Base-by-base conservation (phyloP, 2,797 vertebrate species). In the Percopsis omiscomaycus region DNA sequence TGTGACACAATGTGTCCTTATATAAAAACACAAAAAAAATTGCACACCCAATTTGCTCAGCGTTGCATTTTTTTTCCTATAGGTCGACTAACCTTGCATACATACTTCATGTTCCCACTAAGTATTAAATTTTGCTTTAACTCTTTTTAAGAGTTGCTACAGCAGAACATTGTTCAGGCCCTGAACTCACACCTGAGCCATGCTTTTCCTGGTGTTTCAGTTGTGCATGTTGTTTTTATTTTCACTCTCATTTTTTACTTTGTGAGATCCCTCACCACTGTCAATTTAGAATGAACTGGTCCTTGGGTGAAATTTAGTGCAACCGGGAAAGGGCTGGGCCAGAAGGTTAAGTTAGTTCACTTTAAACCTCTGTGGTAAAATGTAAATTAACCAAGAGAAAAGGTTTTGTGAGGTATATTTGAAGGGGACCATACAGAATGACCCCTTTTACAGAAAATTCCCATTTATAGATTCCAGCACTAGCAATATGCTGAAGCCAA, bases 201-300 rank as follows among this genome's bases (percentile, higher is more conserved):
- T 5, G 12, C 54, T 54, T 49, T 67, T 13, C 27, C 32, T 13
- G 16, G n/a, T 5, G 59, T 52, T 68, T 29, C 29, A 70, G 45
- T 51, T n/a, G 22, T 42, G 6, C 60, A 44, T 11, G 3, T 73
- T 64, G 81, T 64, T 83, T 77, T 72, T 51, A 42, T 11, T 61
- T 57, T 53, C 3, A 30, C 13, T 42, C 64, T 47, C 1, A 1
- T 28, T 60, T 27, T 68, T 69, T 65, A 63, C 49, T 66, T 72
- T 75, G 58, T 61, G 48, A 64, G 59, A 78, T 65, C 62, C 68
- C 72, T 65, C 61, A 84, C 84, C 78, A 74, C 73, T 73, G 70
- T 66, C 72, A 51, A 57, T 62, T 75, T 69, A 49, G 53, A 81
- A 71, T 78, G 74, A 80, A 80, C 60, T 27, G 56, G 56, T 80